A percentile compares a stretch with the other conserved stretches of the same genome.
phyloP scores from a whole-genome alignment of 1,140 invertebrate genomes.

The Ceratosolen solmsi region DNA sequence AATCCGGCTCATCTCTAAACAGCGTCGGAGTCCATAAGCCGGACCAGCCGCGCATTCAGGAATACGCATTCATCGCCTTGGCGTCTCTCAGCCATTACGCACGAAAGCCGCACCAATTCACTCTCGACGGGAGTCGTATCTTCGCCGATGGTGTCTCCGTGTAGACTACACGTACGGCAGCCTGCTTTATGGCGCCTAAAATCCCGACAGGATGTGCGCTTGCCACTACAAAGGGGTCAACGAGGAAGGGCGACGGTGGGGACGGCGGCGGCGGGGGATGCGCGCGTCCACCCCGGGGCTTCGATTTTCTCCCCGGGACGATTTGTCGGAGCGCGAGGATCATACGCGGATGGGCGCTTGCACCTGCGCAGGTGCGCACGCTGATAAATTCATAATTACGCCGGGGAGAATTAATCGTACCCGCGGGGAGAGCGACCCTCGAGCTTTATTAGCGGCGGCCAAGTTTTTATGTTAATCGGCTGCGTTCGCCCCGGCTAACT shows the following conservation, averaged over 20 bases:
- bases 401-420: conserved; percentile 26
- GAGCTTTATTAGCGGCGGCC: conserved; percentile 1
- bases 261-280: neutral
- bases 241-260: neutral
- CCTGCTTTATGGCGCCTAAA: conserved; percentile 59
- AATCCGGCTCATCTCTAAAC: conserved; percentile 3
- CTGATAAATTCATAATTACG: conserved; percentile 49
- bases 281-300: neutral
- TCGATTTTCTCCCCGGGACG: neutral
- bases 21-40: neutral
- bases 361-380: conserved; percentile 7
- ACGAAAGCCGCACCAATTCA: neutral
- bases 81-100: neutral
- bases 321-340: neutral
- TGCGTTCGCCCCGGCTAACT: neutral
- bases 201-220: conserved; percentile 48
- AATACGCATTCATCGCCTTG: neutral
- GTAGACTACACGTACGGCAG: conserved; percentile 59
- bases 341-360: neutral
- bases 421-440: neutral
- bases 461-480: conserved; percentile 21
- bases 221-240: neutral
- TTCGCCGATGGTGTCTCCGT: conserved; percentile 57
- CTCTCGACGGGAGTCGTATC: conserved; percentile 57
- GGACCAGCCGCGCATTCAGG: neutral